Base-by-base conservation (phyloP, 1,140 invertebrate species). In the Cydia fagiglandana region DNA sequence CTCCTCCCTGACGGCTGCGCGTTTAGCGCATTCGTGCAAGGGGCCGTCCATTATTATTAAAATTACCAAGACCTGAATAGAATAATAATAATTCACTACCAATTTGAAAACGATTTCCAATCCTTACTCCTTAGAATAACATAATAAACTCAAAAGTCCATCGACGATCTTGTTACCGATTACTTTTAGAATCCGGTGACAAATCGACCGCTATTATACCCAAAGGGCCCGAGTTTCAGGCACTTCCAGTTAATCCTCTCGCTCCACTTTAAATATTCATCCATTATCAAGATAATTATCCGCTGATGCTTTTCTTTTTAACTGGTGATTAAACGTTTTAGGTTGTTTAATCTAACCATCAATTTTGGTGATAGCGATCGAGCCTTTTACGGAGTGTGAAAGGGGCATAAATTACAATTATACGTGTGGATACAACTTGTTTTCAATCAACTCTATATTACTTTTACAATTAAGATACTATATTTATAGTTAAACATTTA, bases 201-300 rank as follows among this genome's bases (percentile, higher is more conserved):
- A 70, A 70, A 70, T 70, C 30, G 66, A 12, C 28, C 34, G 66
- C 66, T 15, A 70, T 70, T 70, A 70, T 70, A 24, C 34, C 66
- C 34, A 9, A 70, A 41, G 66, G 34, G n/a, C 34, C n/a, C 66
- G 15, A 70, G 38, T 70, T 70, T 38, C 66, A 34, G n/a, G 34
- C 28, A 68, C 64, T 38, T 38, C 10, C n/a, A n/a, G 66, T 45
- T 70, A 70, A 70, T 70, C 34, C 66, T 30, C 64, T 13, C 13
- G 61, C 64, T 17, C 66, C 34, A 68, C 66, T 70, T 70, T 38
- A 70, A 70, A 70, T 70, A 70, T 70, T 70, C 66, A 70, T 41
- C 66, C 34, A 45, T 70, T 70, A 70, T 70, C 66, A 41, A 70
- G 15, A 41, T 70, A 41, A 70, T 70, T 70, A 70, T 70, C 66